Evolutionary conservation across 2,888 invertebrate species (phyloP), one percentile per base, ranked within the genome.

Genomic region (Nomada goodeniana): DNA sequence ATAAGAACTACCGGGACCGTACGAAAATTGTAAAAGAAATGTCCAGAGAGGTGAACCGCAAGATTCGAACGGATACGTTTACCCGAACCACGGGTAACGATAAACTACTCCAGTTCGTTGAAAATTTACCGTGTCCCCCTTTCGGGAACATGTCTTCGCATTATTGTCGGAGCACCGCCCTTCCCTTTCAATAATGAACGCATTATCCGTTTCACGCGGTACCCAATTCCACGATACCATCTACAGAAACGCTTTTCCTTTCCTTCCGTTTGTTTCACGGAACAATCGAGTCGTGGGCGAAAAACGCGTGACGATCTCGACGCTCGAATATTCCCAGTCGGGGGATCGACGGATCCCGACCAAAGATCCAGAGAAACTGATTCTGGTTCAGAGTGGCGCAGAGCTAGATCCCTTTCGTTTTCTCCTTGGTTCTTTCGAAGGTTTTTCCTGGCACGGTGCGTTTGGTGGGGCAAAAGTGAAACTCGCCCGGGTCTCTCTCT

Each of bases 381-480:
- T 74, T 64, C 57, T 18, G 44, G 69, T 26, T 47, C 7, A 23
- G 20, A 59, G 15, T 20, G 59, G 53, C 52, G 26, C 26, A 76
- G 74, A 67, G 78, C 80, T 73, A 69, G 61, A 67, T 13, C 76
- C 76, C 81, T 78, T 82, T 68, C 76, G 68, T 85, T 83, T 85
- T 83, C 76, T 82, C 76, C 69, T 71, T 74, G 47, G 69, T 79
- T 79, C 75, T 85, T 81, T 76, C 71, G 64, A 69, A 36, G 57
- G 53, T 64, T 80, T 82, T 84, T 76, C 69, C 67, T 23, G 23
- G 50, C 20, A 7, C 36, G 20, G 13, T 60, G 9, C 59, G 50
- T 55, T 68, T 50, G 69, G 76, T 85, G 70, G 84, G 87, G 86
- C 80, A 87, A 92, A 93, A 93, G 93, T 92, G 90, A 93, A 93